Evolutionary conservation across 1,140 invertebrate species (phyloP).

Genomic region (Lasioglossum baleicum): DNA sequence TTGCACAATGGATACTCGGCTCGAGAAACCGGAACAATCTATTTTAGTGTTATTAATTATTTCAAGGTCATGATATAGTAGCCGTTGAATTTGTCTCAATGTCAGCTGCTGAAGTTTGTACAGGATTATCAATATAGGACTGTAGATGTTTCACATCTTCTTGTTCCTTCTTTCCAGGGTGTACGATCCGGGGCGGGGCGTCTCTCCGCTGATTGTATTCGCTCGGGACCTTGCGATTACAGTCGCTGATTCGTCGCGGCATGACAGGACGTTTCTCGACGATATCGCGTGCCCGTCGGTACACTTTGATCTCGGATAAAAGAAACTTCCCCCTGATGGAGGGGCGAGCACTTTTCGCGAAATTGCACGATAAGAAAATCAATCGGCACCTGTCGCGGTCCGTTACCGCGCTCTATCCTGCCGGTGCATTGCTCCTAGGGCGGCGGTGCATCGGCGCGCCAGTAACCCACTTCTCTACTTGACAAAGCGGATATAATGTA

Average conservation of each 20-base stretch:
- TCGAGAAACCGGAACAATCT: no score
- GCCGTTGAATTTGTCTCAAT: no score
- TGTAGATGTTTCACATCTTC: no score
- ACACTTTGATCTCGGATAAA: neutral
- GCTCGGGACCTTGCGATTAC: neutral
- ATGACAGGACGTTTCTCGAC: neutral
- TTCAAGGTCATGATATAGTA: no score
- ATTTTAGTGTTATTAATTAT: no score
- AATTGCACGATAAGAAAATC: constrained; percentile 37
- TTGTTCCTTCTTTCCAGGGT: no score
- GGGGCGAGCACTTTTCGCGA: neutral
- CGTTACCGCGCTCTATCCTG: constrained; percentile 8
- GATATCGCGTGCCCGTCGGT: neutral
- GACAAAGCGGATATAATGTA: constrained; percentile 65
- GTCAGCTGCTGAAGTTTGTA: no score
- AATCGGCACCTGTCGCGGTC: constrained; percentile 17
- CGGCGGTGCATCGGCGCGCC: constrained; percentile 42
- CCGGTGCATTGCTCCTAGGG: constrained; percentile 18
- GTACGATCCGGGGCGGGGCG: no score
- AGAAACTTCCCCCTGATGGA: neutral
- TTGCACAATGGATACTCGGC: no score
- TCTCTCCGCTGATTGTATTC: neutral
- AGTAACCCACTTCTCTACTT: constrained; percentile 56
- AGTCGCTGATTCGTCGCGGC: no score
- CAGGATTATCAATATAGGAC: no score